Evolutionary conservation across 2,113 vertebrate genomes (phyloP).

Genomic region (Poeciliopsis occidentalis): DNA sequence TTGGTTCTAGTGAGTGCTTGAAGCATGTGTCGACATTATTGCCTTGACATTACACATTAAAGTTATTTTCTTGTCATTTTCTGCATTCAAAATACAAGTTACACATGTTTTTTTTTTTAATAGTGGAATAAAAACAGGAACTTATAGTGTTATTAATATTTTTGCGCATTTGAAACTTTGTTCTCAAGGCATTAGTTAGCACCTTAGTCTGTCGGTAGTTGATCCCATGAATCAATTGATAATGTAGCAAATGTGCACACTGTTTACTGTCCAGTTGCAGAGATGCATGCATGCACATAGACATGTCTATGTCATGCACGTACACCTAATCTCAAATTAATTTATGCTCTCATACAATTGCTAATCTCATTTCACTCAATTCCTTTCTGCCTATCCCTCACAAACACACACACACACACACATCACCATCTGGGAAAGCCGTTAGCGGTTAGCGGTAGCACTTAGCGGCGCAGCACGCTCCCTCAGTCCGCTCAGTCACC

Average conservation of each 20-base stretch:
- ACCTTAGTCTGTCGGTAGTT: constrained; percentile 8
- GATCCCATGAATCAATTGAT: constrained; percentile 18
- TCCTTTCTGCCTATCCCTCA: constrained; percentile 27
- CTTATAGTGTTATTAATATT: constrained; percentile 4
- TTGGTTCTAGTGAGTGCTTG: too few relatives aligned
- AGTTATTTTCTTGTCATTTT: not conserved
- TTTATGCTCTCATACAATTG: constrained; percentile 34
- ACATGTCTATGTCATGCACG: constrained; percentile 19
- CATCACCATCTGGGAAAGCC: constrained; percentile 78
- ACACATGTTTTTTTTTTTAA: too few relatives aligned
- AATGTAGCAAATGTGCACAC: constrained; percentile 7
- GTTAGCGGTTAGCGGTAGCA: constrained; percentile 79
- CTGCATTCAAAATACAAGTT: too few relatives aligned
- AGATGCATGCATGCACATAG: constrained; percentile 21
- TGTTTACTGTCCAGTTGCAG: constrained; percentile 2
- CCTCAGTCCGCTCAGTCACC: constrained; percentile 81
- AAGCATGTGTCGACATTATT: not conserved
- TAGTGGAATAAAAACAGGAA: not conserved
- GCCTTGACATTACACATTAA: not conserved
- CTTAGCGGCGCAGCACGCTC: constrained; percentile 78
- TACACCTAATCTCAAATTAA: constrained; percentile 42
- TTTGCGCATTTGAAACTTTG: not conserved
- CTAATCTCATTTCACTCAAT: constrained; percentile 50
- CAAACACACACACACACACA: constrained; percentile 31
- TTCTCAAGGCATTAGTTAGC: constrained; percentile 16